Conservation (phyloP, 2,888 invertebrate genomes). For the Erannis defoliaria region DNA sequence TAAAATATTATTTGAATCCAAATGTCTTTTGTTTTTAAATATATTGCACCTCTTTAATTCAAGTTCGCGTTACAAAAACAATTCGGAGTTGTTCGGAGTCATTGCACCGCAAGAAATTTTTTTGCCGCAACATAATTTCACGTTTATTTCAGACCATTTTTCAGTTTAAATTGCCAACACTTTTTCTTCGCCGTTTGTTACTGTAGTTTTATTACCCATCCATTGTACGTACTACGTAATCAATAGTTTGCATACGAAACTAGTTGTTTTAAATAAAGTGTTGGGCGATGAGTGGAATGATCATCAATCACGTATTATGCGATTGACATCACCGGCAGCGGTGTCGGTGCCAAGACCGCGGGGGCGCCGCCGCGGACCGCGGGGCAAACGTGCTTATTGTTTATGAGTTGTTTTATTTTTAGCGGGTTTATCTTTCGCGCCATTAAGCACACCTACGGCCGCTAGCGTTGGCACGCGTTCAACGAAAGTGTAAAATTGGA, state of each 20-base stretch:
- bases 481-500: conserved; percentile 82
- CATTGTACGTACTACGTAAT: neutral
- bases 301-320: conserved; percentile 29
- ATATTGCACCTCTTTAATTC: neutral
- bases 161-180: neutral
- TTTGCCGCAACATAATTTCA: neutral
- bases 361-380: conserved; percentile 53
- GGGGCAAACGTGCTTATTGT: conserved; percentile 76
- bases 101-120: neutral
- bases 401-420: conserved; percentile 79
- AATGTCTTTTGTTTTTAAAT: neutral
- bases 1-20: neutral
- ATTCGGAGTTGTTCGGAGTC: neutral
- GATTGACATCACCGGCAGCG: conserved; percentile 35
- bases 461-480: conserved; percentile 75
- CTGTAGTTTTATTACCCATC: neutral
- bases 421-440: conserved; percentile 82
- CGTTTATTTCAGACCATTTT: neutral
- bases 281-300: neutral
- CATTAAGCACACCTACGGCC: conserved; percentile 78
- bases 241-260: neutral
- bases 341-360: conserved; percentile 57
- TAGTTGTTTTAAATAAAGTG: neutral
- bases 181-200: neutral
- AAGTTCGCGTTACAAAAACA: neutral